Percentiles rank a stretch among this genome's conserved stretches.
phyloP scores from a whole-genome alignment of 2,888 invertebrate species.

The Chloroclystis v-ata region DNA sequence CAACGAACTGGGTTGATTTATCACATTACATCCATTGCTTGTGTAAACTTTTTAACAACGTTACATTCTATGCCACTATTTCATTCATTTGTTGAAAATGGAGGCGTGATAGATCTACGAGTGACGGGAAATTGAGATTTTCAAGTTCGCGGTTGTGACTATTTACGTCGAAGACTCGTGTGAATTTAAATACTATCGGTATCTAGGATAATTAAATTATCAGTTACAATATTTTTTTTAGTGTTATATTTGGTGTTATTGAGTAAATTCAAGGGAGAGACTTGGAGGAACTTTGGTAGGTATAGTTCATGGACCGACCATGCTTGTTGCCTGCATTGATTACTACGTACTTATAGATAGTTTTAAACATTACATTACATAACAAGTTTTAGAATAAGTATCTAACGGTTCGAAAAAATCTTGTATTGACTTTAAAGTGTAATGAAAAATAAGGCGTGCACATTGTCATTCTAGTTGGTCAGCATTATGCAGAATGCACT shows the following conservation, averaged over 20 bases:
- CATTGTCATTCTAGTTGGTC: conserved; percentile 40
- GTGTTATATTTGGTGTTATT: conserved; percentile 37
- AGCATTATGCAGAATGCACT: conserved; percentile 42
- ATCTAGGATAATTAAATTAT: conserved; percentile 44
- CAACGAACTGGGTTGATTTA: too few species aligned
- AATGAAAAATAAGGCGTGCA: too few species aligned
- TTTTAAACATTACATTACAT: conserved; percentile 1
- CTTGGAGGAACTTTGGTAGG: conserved; percentile 53
- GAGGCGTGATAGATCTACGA: conserved; percentile 67
- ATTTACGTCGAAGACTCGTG: conserved; percentile 52
- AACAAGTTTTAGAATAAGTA: conserved; percentile 3
- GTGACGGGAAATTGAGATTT: conserved; percentile 63
- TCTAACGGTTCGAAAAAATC: too few species aligned
- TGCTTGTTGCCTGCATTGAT: conserved; percentile 40
- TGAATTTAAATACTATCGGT: conserved; percentile 46
- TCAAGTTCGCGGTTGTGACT: conserved; percentile 63
- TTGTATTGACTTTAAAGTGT: conserved; percentile 10
- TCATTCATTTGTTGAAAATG: conserved; percentile 76
- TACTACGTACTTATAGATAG: conserved; percentile 10
- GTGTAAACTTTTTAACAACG: conserved; percentile 11
- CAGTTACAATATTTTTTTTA: conserved; percentile 34
- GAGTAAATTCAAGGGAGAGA: conserved; percentile 74
- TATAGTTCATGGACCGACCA: conserved; percentile 51
- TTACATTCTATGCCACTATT: conserved; percentile 44
- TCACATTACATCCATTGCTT: conserved; percentile 19